Percentiles rank a stretch among this genome's conserved stretches.
phyloP scores from a whole-genome alignment of 2,113 vertebrate species.

The Nycticryphes semicollaris region DNA sequence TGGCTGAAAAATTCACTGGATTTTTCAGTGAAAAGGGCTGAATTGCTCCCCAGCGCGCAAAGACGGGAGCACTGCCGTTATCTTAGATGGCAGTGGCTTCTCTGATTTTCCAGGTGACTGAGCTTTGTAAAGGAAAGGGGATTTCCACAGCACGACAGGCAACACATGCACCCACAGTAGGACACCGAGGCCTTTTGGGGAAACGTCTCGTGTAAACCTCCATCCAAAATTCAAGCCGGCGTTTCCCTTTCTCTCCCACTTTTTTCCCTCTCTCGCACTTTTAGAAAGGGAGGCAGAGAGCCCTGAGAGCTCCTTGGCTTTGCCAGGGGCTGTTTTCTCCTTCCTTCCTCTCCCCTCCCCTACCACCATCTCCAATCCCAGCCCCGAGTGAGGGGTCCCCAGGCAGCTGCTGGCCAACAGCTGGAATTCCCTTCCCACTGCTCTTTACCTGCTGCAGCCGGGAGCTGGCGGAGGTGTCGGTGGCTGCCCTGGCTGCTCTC shows the following conservation, averaged over 20 bases:
- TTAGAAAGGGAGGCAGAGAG: accelerated
- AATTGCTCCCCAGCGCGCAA: background rate
- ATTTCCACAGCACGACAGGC: background rate
- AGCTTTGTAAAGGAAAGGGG: background rate
- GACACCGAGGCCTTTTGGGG: background rate
- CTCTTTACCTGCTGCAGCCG: constrained; percentile 69
- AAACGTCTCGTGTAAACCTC: background rate
- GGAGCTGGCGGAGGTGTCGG: background rate
- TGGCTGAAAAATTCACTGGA: too few relatives aligned
- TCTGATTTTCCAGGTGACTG: background rate
- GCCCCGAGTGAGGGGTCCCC: accelerated
- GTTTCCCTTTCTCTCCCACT: background rate
- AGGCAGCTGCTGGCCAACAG: background rate
- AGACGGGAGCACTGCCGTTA: background rate
- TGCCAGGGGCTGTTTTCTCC: background rate
- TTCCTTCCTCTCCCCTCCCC: background rate
- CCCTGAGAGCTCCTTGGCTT: background rate
- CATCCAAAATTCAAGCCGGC: background rate
- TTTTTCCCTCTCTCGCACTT: background rate
- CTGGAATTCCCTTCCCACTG: background rate
- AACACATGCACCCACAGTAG: background rate
- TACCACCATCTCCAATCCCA: too few relatives aligned
- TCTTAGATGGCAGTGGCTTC: background rate
- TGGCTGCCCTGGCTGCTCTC: background rate
- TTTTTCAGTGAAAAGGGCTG: background rate